Base-by-base conservation (phyloP, 53 echinoderm and acorn worm genomes). In the Zoroaster sp. region DNA sequence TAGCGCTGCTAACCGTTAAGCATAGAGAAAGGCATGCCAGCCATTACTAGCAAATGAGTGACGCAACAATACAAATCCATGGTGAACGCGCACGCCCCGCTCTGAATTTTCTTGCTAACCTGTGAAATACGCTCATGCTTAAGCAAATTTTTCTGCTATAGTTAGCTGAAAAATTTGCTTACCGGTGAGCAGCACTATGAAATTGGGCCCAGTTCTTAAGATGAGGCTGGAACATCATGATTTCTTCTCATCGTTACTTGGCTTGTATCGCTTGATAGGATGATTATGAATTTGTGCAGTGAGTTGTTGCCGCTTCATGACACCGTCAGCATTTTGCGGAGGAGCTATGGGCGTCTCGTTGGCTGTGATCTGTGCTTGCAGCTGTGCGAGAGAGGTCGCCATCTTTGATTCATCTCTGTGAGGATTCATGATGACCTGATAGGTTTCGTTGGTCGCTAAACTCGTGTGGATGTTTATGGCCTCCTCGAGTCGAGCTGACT, bases 301-400 rank as follows among this genome's bases (percentile, higher is more conserved):
- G 12, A 63, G 66, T 40, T 42, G 39, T 18, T 89, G 90, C 35
- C 90, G 35, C 66, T 81, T 89, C 34, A 55, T 14, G 0, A 71
- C 79, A 32, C 65, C 52, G 1, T 78, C 74, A 3, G 72, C 69
- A 46, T 45, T 40, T 21, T 79, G 69, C 35, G 36, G 49, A n/a
- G 6, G 20, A 3, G 85, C 71, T 49, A 70, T 41, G 35, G 82
- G 68, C 13, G 93, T 93, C 83, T 87, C 90, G 66, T 90, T 36
- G 40, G 87, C 88, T 40, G 72, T 35, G 53, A 75, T 88, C 23
- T 52, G 77, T 49, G 90, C 88, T 49, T 66, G 73, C 14, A 95
- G 81, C 7, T 85, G 78, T 17, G 93, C 90, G 40, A 95, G 66
- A 12, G 95, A 95, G 21, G 91, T 40, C 17, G 93, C 95, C 95